Percentiles rank a stretch among this genome's conserved stretches.
Conservation (phyloP, 2,888 invertebrate genomes). For the Drosophila paranaensis region DNA sequence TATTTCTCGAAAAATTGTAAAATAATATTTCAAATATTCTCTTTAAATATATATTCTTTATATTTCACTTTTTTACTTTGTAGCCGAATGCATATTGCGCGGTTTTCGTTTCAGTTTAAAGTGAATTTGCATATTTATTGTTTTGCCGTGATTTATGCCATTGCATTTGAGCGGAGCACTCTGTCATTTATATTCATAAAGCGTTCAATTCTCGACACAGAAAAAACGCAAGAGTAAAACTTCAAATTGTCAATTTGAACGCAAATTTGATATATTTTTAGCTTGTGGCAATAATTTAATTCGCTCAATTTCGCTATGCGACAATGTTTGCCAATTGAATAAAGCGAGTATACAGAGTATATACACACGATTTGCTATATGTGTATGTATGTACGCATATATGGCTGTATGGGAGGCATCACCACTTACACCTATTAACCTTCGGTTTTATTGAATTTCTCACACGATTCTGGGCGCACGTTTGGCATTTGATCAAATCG, state of each 20-base stretch:
- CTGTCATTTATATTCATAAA: conserved; percentile 34
- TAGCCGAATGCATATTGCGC: neutral
- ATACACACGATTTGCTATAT: neutral
- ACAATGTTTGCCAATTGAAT: conserved; percentile 26
- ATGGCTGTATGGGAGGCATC: conserved; percentile 3
- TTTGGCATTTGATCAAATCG: conserved; percentile 33
- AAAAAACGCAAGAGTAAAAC: conserved; percentile 15
- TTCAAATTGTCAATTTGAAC: conserved; percentile 43
- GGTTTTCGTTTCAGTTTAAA: conserved; percentile 2
- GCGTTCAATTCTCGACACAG: conserved; percentile 10
- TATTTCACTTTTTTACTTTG: neutral
- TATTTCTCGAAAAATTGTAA: neutral
- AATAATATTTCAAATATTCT: neutral
- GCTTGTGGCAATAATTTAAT: conserved; percentile 15
- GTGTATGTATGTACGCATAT: neutral
- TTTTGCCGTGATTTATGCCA: conserved; percentile 37
- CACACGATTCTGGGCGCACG: conserved; percentile 17
- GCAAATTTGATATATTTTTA: conserved; percentile 24
- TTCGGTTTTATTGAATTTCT: conserved; percentile 35
- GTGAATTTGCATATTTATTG: conserved; percentile 46
- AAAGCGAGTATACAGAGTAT: conserved; percentile 3
- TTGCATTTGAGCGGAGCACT: conserved; percentile 21
- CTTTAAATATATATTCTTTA: neutral
- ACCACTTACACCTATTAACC: conserved; percentile 54
- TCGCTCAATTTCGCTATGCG: conserved; percentile 35